These are phyloP conservation scores for Orestias chungarensis DNA, from an alignment of 2,797 vertebrate genomes.

Conservation along the genomic window DNA sequence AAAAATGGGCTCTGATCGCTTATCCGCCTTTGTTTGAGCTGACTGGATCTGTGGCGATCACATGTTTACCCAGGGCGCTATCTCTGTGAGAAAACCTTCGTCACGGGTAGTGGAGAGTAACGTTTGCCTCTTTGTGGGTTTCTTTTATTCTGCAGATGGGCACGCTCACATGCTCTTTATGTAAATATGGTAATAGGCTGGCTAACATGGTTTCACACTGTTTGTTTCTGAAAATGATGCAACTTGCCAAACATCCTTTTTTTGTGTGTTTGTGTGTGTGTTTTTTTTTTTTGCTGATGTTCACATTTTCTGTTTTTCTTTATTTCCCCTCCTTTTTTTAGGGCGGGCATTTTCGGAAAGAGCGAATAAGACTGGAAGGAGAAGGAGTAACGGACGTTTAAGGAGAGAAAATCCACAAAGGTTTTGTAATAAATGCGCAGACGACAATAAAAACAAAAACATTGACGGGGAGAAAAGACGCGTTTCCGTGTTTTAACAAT, in stretches of 20 bases:
- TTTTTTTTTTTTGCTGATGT: slow-evolving; percentile 77
- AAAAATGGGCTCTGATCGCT: slow-evolving; percentile 68
- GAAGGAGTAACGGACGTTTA: slow-evolving; percentile 9
- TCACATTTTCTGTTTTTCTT: slow-evolving; percentile 61
- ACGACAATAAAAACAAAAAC: slow-evolving; percentile 83
- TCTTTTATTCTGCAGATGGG: slow-evolving; percentile 75
- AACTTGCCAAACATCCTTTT: slow-evolving; percentile 81
- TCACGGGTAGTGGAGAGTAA: slow-evolving; percentile 75
- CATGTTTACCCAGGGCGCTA: slow-evolving; percentile 78
- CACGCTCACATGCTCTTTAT: slow-evolving; percentile 72
- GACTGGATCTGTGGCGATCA: slow-evolving; percentile 77
- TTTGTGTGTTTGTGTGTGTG: too few species aligned
- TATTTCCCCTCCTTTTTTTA: slow-evolving; percentile 47
- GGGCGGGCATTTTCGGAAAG: slow-evolving; percentile 63
- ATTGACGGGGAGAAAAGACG: slow-evolving; percentile 82
- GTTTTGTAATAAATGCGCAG: slow-evolving; percentile 82
- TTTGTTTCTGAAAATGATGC: slow-evolving; percentile 82
- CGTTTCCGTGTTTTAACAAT: slow-evolving; percentile 86
- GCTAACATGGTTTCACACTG: slow-evolving; percentile 80
- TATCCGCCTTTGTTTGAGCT: slow-evolving; percentile 77
- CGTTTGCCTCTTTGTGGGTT: slow-evolving; percentile 71
- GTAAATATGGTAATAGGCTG: slow-evolving; percentile 80
- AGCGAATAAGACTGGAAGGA: slow-evolving; percentile 36
- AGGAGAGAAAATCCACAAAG: slow-evolving; percentile 75
- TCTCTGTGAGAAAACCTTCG: slow-evolving; percentile 78